Conservation (phyloP, 30 jellyfish, hydroid and myxozoan species). For the Pelagia noctiluca region DNA sequence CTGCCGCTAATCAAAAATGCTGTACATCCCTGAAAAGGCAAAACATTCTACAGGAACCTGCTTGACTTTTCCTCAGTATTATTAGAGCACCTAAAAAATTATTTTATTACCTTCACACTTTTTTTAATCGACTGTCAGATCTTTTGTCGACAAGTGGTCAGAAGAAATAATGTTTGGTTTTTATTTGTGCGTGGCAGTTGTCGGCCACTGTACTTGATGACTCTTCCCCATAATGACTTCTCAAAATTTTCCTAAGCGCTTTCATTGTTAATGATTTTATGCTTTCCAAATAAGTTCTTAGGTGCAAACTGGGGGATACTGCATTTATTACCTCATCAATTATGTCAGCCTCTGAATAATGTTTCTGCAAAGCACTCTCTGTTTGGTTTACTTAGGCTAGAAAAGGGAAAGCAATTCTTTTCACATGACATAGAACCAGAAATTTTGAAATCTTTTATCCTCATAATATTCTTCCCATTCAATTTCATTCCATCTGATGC, state of each 20-base stretch:
- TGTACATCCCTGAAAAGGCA: too few relatives aligned
- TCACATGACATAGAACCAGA: conserved; percentile 37
- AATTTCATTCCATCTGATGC: background rate
- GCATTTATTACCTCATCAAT: conserved; percentile 44
- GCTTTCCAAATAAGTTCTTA: conserved; percentile 28
- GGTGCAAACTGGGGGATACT: conserved; percentile 33
- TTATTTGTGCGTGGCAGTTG: too few relatives aligned
- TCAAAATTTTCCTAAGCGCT: conserved; percentile 34
- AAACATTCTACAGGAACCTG: too few relatives aligned
- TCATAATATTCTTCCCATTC: background rate
- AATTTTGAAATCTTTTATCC: conserved; percentile 34
- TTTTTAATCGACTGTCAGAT: too few relatives aligned
- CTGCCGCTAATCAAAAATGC: too few relatives aligned
- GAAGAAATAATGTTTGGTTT: too few relatives aligned
- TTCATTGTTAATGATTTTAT: background rate
- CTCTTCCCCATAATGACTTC: conserved; percentile 31
- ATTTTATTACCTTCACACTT: too few relatives aligned
- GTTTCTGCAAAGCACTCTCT: conserved; percentile 38
- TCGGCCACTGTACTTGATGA: too few relatives aligned
- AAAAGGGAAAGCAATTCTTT: conserved; percentile 9
- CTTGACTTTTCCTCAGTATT: too few relatives aligned
- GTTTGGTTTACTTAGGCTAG: conserved; percentile 29
- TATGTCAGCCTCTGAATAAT: conserved; percentile 46
- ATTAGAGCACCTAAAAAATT: too few relatives aligned
- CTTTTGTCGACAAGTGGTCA: too few relatives aligned